Conservation (phyloP, 1,140 invertebrate genomes). For the Xylocopa sonorina region DNA sequence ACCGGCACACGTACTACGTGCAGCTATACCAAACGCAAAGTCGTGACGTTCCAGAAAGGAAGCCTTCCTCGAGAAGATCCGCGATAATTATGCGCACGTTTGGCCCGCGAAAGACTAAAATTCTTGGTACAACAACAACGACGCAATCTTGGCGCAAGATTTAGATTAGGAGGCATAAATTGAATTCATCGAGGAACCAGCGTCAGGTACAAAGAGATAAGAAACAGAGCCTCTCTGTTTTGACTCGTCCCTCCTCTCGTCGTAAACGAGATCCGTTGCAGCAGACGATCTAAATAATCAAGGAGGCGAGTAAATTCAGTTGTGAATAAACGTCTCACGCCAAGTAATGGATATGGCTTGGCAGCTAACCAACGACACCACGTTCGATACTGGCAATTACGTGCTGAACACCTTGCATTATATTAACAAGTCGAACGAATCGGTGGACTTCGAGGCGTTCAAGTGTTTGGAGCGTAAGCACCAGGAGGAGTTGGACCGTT, state of each 20-base stretch:
- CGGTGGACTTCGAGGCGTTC: constrained; percentile 54
- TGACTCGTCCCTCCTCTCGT: neutral
- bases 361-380: constrained; percentile 45
- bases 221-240: neutral
- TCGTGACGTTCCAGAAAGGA: too few species aligned
- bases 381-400: constrained; percentile 60
- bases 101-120: too few species aligned
- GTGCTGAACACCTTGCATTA: constrained; percentile 68
- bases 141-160: neutral
- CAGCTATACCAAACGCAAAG: too few species aligned
- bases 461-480: constrained; percentile 60
- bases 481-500: constrained; percentile 16
- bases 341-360: constrained; percentile 36
- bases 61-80: too few species aligned
- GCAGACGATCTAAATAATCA: neutral
- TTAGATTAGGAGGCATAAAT: neutral
- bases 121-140: too few species aligned
- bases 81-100: too few species aligned
- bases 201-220: neutral
- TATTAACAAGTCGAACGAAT: constrained; percentile 70
- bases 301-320: neutral
- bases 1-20: too few species aligned
- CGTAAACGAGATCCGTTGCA: too few species aligned
- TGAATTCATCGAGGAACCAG: neutral
- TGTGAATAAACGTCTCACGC: too few species aligned